Evolutionary conservation across 2,797 vertebrate species (phyloP).

Genomic region (Cyclura pinguis): DNA sequence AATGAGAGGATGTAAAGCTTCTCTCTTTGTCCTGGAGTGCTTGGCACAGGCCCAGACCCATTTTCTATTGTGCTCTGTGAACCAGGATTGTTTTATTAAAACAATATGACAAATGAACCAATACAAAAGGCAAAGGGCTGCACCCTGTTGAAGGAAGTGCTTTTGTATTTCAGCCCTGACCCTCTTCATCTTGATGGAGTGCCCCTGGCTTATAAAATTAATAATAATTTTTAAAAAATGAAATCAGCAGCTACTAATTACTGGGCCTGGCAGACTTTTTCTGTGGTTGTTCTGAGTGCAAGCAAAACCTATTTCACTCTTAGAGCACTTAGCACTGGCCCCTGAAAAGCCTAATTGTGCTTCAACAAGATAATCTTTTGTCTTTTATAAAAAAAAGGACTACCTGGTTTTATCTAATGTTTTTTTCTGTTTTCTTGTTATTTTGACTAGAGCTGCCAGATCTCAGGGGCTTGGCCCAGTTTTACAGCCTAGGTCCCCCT

Average conservation of each 20-base stretch:
- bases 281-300: not conserved
- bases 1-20: constrained; percentile 6
- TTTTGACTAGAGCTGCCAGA: too few relatives aligned
- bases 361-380: too few relatives aligned
- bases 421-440: too few relatives aligned
- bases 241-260: constrained; percentile 19
- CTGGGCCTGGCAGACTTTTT: constrained; percentile 10
- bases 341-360: not conserved
- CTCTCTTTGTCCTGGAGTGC: not conserved
- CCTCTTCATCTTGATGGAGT: constrained; percentile 29
- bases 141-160: not conserved
- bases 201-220: constrained; percentile 30
- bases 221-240: constrained; percentile 27
- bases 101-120: constrained; percentile 38
- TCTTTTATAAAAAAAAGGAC: too few relatives aligned
- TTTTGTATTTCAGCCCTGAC: constrained; percentile 31
- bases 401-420: too few relatives aligned
- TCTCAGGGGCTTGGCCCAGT: too few relatives aligned
- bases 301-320: constrained; percentile 12
- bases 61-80: constrained; percentile 35
- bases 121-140: constrained; percentile 14
- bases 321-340: not conserved
- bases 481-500: too few relatives aligned
- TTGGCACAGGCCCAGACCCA: not conserved
- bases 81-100: constrained; percentile 45